Base-by-base conservation (phyloP, 2,797 vertebrate species). In the Apogon hyalosoma region DNA sequence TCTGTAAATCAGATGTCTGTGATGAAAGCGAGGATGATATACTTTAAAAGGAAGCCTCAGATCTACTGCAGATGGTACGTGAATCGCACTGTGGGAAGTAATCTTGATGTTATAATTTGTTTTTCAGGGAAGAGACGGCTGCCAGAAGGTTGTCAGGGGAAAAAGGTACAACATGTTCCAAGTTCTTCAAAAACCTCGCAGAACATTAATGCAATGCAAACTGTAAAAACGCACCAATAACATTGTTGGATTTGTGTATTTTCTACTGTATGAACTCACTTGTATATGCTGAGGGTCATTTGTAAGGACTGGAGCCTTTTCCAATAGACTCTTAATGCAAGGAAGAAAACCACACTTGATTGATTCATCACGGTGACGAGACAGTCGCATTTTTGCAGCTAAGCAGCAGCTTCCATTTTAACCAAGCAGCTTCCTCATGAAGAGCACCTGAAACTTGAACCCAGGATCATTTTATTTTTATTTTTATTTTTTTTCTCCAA, bases 291-390 rank as follows among this genome's bases (percentile, higher is more conserved):
- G 57, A 54, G 40, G 36, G 57, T 52, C 50, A 63, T 61, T 58
- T 51, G 19, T 15, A 16, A 2, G 12, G n/a, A 47, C 19, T 61
- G 60, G 54, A 75, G 41, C 15, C 46, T 48, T 52, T 84, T 63
- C 62, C 56, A 73, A 62, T 57, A 76, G 59, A 58, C 64, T 63
- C 42, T 75, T 7, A 11, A 55, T 63, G 14, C 52, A 64, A 36
- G 40, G 57, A 39, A 77, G 64, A 14, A 61, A 60, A 65, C 40
- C 73, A 54, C 9, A 43, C 41, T 45, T 11, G 40, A 82, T 51
- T 76, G 76, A 82, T 82, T 80, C 49, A 67, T 69, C 49, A 8
- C 21, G 2, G 18, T 11, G n/a, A 68, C 50, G 15, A 62, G 15
- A 51, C 40, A 39, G 64, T 51, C 39, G 33, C 54, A 56, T 51